Evolutionary conservation across 2,888 invertebrate species (phyloP).

Genomic region (Pterostichus madidus): DNA sequence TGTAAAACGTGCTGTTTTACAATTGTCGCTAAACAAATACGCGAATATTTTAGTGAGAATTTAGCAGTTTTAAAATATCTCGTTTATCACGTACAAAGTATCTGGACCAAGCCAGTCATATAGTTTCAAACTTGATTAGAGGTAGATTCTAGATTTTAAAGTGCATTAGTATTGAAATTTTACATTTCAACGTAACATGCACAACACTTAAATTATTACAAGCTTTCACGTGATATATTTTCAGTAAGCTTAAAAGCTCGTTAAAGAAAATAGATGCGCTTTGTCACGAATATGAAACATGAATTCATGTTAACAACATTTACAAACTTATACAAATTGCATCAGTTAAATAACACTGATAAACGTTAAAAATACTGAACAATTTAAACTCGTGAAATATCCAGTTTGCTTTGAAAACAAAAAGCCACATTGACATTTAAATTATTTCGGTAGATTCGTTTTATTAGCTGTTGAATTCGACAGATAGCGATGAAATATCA

Average conservation of each 20-base stretch:
- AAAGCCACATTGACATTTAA: slow-evolving; percentile 18
- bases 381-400: slow-evolving; percentile 10
- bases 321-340: not conserved
- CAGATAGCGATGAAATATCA: slow-evolving; percentile 29
- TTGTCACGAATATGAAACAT: slow-evolving; percentile 14
- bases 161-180: slow-evolving; percentile 16
- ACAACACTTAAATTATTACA: slow-evolving; percentile 30
- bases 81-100: slow-evolving; percentile 23
- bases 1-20: slow-evolving; percentile 31
- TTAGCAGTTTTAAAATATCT: not conserved
- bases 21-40: slow-evolving; percentile 17
- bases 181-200: slow-evolving; percentile 19
- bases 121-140: not conserved
- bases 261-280: slow-evolving; percentile 44
- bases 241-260: slow-evolving; percentile 29
- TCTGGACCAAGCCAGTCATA: not conserved
- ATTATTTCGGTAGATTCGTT: slow-evolving; percentile 1
- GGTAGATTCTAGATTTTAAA: not conserved
- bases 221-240: slow-evolving; percentile 35
- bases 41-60: not conserved
- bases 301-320: slow-evolving; percentile 39
- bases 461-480: slow-evolving; percentile 1
- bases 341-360: not conserved
- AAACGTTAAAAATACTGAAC: not conserved
- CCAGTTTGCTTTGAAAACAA: slow-evolving; percentile 26